These are phyloP conservation scores for Myathropa florea DNA, from an alignment of 2,888 invertebrate species.

Conservation along the genomic window DNA sequence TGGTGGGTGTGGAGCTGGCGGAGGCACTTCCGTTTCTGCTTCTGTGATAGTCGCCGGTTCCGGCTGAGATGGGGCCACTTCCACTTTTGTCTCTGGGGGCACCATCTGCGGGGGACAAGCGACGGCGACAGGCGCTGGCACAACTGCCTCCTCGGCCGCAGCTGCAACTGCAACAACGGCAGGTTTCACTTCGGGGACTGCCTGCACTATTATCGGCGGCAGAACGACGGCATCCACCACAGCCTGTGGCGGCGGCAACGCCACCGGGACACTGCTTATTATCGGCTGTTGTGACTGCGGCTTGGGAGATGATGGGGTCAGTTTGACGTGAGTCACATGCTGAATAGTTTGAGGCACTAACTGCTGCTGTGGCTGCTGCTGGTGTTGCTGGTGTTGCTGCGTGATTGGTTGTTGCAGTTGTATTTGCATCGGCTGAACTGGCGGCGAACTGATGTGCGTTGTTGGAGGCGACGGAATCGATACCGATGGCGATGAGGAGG, in stretches of 20 bases:
- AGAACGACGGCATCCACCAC: slow-evolving; percentile 16
- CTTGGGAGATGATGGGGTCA: slow-evolving; percentile 66
- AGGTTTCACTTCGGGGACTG: background rate
- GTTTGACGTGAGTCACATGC: slow-evolving; percentile 9
- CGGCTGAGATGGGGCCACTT: slow-evolving; percentile 32
- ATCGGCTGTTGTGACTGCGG: slow-evolving; percentile 70
- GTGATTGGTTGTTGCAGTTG: slow-evolving; percentile 53
- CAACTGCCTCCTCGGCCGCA: background rate
- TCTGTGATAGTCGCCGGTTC: slow-evolving; percentile 70
- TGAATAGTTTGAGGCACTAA: slow-evolving; percentile 35
- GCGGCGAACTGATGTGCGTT: slow-evolving; percentile 78
- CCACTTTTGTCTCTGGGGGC: slow-evolving; percentile 19
- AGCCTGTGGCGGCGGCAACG: slow-evolving; percentile 13
- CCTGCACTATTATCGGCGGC: slow-evolving; percentile 20
- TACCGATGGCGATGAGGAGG: slow-evolving; percentile 79
- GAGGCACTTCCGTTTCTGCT: slow-evolving; percentile 51
- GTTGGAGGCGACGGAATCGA: slow-evolving; percentile 79
- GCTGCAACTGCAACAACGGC: background rate
- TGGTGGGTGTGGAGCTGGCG: background rate
- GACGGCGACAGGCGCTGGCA: background rate
- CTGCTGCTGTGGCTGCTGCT: slow-evolving; percentile 21
- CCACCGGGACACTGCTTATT: background rate
- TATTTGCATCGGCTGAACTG: slow-evolving; percentile 72
- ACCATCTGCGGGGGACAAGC: background rate
- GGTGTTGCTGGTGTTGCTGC: slow-evolving; percentile 71